phyloP scores from a whole-genome alignment of 2,113 vertebrate species.

The Rynchops niger region DNA sequence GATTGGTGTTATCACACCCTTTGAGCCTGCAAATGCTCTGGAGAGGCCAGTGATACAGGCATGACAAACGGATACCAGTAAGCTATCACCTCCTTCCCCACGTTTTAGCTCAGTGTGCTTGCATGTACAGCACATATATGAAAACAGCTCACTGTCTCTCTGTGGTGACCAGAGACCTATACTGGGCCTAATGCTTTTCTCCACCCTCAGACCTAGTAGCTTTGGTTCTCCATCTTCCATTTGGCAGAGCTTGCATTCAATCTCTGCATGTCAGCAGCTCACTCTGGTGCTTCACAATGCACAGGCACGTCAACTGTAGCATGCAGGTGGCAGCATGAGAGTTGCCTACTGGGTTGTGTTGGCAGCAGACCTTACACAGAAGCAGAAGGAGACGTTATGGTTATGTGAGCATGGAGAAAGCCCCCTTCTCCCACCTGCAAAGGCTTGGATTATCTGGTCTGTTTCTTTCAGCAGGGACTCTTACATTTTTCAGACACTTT shows the following conservation, averaged over 20 bases:
- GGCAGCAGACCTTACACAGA: neutral
- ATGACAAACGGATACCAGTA: neutral
- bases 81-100: neutral
- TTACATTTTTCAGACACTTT: neutral
- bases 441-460: neutral
- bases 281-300: neutral
- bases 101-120: neutral
- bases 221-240: neutral
- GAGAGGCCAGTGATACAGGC: neutral
- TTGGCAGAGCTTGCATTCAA: neutral
- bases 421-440: neutral
- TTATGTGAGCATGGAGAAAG: neutral
- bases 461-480: neutral
- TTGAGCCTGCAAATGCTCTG: neutral
- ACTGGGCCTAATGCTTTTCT: neutral
- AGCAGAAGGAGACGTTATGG: rapidly evolving
- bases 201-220: neutral
- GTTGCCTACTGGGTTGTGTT: neutral
- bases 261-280: neutral
- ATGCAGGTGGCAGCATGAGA: neutral
- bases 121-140: neutral
- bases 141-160: neutral
- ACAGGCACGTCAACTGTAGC: rapidly evolving
- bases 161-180: neutral
- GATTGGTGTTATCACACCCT: neutral